Evolutionary conservation across 2,888 invertebrate species (phyloP).

Genomic region (Vesta saturnalis): DNA sequence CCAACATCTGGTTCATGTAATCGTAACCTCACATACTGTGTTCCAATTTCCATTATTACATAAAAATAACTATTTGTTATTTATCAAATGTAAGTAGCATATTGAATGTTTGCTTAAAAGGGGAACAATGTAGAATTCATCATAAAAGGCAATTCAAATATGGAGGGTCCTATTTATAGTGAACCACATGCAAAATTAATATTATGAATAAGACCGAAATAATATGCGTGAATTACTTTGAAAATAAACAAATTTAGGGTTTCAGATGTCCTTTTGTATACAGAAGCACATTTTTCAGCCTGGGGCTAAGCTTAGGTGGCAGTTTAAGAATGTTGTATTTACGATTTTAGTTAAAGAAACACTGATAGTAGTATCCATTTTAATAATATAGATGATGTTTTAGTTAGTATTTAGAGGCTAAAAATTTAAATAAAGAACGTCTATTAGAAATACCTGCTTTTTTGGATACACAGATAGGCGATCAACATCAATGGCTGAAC

Average conservation of each 20-base stretch:
- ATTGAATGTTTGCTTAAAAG: constrained; percentile 18
- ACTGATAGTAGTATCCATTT: background rate
- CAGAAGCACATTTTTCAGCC: constrained; percentile 39
- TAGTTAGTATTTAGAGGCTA: constrained; percentile 14
- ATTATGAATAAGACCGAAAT: background rate
- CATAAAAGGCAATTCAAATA: constrained; percentile 37
- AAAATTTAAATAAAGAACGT: constrained; percentile 20
- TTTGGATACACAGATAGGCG: constrained; percentile 58
- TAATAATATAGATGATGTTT: constrained; percentile 4
- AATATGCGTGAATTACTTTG: background rate
- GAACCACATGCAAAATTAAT: constrained; percentile 29
- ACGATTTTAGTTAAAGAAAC: background rate
- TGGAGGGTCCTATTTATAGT: constrained; percentile 41
- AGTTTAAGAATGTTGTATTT: constrained; percentile 23
- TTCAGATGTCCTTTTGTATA: constrained; percentile 18
- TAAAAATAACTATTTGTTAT: background rate
- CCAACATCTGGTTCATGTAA: background rate
- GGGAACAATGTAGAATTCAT: constrained; percentile 27
- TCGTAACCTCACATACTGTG: constrained; percentile 18
- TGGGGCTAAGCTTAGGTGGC: constrained; percentile 48
- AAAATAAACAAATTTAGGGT: background rate
- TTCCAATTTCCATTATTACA: background rate
- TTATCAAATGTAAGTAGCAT: constrained; percentile 1
- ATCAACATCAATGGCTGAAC: constrained; percentile 65
- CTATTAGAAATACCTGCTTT: constrained; percentile 55